Conservation (phyloP, 2,797 vertebrate genomes). For the Eulemur coronatus region DNA sequence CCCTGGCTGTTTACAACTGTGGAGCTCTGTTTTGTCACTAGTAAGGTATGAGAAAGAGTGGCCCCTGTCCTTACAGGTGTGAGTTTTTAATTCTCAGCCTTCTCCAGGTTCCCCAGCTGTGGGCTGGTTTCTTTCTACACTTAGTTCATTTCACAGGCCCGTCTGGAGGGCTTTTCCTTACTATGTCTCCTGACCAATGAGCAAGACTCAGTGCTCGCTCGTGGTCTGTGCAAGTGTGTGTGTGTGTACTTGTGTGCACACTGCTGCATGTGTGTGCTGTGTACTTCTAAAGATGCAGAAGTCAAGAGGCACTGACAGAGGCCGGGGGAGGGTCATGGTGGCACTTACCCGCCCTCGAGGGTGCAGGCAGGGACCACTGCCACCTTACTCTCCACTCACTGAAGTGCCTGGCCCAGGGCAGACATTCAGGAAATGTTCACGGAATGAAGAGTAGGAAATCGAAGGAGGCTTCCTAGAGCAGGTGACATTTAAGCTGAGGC, state of each 20-base stretch:
- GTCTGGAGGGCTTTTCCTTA: not conserved
- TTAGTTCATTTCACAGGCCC: not conserved
- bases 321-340: not conserved
- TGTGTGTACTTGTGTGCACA: accelerated
- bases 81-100: not conserved
- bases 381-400: not conserved
- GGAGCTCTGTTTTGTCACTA: not conserved
- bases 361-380: not conserved
- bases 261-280: not conserved
- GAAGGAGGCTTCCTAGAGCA: not conserved
- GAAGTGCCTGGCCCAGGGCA: not conserved
- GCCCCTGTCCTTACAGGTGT: not conserved
- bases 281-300: not conserved
- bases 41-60: not conserved
- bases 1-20: accelerated
- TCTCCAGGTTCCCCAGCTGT: not conserved
- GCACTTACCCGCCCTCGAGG: accelerated
- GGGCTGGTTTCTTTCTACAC: not conserved
- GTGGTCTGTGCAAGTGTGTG: not conserved
- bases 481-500: not conserved
- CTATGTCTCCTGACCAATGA: not conserved
- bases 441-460: not conserved
- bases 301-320: not conserved
- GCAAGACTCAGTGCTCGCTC: not conserved
- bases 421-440: not conserved